phyloP scores from a whole-genome alignment of 2,113 vertebrate species.

The Dunckerocampus dactyliophorus region DNA sequence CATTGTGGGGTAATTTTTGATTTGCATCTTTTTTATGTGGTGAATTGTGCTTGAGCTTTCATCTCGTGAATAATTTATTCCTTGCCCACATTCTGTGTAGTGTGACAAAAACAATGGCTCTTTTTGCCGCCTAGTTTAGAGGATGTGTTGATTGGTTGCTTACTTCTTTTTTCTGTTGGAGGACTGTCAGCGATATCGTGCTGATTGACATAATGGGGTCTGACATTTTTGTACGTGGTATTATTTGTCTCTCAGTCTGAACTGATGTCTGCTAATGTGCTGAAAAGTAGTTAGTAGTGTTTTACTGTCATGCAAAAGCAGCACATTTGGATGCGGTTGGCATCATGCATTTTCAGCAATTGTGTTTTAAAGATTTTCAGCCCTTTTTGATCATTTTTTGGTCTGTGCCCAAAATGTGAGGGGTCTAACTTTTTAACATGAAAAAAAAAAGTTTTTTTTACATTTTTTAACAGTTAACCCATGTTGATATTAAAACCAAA shows the following conservation, averaged over 20 bases:
- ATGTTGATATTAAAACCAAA: too few species aligned
- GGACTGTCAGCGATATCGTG: constrained; percentile 17
- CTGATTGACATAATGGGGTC: constrained; percentile 21
- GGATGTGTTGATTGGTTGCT: constrained; percentile 27
- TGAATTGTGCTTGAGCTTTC: constrained; percentile 34
- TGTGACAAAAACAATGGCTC: constrained; percentile 15
- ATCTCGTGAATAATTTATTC: constrained; percentile 32
- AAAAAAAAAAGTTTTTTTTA: too few species aligned
- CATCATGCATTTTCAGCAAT: not conserved
- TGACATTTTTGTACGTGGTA: constrained; percentile 17
- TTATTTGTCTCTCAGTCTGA: constrained; percentile 6
- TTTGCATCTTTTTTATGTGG: constrained; percentile 14
- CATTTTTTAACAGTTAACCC: too few species aligned
- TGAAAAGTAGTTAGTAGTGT: constrained; percentile 8
- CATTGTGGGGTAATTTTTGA: constrained; percentile 15
- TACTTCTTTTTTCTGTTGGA: constrained; percentile 11
- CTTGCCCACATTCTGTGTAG: constrained; percentile 9
- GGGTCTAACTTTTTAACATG: too few species aligned
- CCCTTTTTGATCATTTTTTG: not conserved
- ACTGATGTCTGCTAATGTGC: constrained; percentile 15
- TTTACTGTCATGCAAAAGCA: constrained; percentile 10
- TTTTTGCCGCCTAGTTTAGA: constrained; percentile 2
- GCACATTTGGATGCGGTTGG: not conserved
- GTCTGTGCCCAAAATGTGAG: too few species aligned
- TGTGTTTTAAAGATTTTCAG: too few species aligned